phyloP scores from a whole-genome alignment of 2,888 invertebrate genomes.

The Campopleginae sp. region DNA sequence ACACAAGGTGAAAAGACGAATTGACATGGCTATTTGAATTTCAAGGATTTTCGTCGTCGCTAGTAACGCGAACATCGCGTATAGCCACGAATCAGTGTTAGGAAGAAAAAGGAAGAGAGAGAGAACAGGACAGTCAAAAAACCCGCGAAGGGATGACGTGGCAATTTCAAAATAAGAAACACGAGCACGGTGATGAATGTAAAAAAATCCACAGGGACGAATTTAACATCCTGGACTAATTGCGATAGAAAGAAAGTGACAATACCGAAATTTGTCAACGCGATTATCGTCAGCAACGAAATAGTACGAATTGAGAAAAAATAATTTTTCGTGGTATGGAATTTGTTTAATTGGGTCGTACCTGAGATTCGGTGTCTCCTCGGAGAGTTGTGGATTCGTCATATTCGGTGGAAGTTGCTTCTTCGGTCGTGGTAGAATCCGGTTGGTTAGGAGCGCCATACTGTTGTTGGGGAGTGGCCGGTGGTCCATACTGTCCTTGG shows the following conservation, averaged over 20 bases:
- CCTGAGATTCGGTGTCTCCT: conserved; percentile 78
- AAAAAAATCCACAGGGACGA: background rate
- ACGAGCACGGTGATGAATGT: background rate
- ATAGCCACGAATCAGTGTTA: conserved; percentile 60
- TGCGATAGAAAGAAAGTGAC: background rate
- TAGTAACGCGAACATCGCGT: conserved; percentile 33
- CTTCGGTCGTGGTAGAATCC: conserved; percentile 80
- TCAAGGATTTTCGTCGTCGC: conserved; percentile 62
- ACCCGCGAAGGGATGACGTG: background rate
- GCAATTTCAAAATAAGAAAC: background rate
- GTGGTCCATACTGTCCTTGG: conserved; percentile 71
- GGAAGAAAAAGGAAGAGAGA: conserved; percentile 62
- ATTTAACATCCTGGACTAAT: background rate
- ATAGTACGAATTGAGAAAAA: background rate
- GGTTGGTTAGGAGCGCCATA: conserved; percentile 68
- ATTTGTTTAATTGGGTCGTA: conserved; percentile 56
- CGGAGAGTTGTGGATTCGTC: conserved; percentile 81
- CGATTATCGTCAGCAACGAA: background rate
- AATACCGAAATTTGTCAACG: background rate
- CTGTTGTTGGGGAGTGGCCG: conserved; percentile 63
- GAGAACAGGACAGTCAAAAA: conserved; percentile 47
- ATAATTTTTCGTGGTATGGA: background rate
- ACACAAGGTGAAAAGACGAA: conserved; percentile 54
- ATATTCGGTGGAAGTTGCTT: conserved; percentile 80
- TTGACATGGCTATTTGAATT: conserved; percentile 72